phyloP scores from a whole-genome alignment of 2,797 vertebrate species.

The Hypotaenidia philippensis region DNA sequence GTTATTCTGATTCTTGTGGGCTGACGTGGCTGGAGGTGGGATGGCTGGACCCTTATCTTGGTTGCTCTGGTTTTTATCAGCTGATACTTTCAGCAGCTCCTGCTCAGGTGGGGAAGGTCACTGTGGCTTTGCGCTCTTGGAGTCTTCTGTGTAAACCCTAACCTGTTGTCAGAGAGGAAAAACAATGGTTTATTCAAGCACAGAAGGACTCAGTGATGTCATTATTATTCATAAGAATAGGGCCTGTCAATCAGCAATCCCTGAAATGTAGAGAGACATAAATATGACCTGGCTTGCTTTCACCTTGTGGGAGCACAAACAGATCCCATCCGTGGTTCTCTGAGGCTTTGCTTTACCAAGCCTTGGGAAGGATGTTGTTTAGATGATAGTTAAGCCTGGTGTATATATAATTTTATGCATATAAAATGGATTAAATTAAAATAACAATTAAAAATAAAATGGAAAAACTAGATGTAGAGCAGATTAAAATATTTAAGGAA shows the following conservation, averaged over 20 bases:
- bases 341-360: not conserved
- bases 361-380: accelerated
- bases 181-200: not conserved
- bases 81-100: not conserved
- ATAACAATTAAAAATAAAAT: not conserved
- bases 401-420: no score
- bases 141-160: not conserved
- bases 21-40: not conserved
- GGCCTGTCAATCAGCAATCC: not conserved
- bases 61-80: not conserved
- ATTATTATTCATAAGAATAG: not conserved
- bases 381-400: not conserved
- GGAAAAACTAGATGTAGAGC: not conserved
- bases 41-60: not conserved
- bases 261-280: not conserved
- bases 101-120: not conserved
- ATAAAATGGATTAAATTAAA: not conserved
- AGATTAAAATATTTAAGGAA: not conserved
- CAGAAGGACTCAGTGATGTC: not conserved
- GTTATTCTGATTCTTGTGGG: not conserved
- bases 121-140: not conserved
- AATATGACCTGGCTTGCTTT: not conserved
- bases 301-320: not conserved
- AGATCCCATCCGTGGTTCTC: not conserved
- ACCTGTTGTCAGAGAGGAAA: not conserved